phyloP scores from a whole-genome alignment of 1,140 invertebrate genomes.

The Dolichoris vasculosae region DNA sequence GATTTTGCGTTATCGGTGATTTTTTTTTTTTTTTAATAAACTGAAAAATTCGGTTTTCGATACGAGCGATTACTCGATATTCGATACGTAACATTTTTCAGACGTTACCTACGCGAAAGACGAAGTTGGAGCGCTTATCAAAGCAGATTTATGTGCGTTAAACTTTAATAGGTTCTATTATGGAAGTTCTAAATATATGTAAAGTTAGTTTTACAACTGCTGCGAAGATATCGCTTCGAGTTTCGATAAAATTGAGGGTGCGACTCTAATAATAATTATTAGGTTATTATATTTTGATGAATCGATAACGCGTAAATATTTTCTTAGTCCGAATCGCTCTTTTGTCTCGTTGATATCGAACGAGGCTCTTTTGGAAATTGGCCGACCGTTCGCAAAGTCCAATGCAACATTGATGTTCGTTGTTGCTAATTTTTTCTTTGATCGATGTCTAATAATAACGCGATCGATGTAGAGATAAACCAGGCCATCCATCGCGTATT shows the following conservation, averaged over 20 bases:
- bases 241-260: slow-evolving; percentile 4
- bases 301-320: not conserved
- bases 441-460: not conserved
- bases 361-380: not conserved
- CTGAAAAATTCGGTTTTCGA: not conserved
- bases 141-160: not conserved
- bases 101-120: not conserved
- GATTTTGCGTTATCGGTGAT: not conserved
- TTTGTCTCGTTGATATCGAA: too few relatives aligned
- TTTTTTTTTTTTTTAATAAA: slow-evolving; percentile 4
- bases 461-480: not conserved
- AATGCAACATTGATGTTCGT: too few relatives aligned
- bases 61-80: not conserved
- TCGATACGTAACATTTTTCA: not conserved
- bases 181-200: slow-evolving; percentile 18
- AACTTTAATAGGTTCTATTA: slow-evolving; percentile 26
- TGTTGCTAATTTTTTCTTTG: not conserved
- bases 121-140: not conserved
- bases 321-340: not conserved
- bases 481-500: not conserved
- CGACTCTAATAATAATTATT: not conserved
- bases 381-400: too few relatives aligned
- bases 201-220: slow-evolving; percentile 1
- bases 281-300: not conserved
- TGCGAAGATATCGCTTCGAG: not conserved